phyloP scores from a whole-genome alignment of 2,888 invertebrate genomes.

The Amaurobius ferox region DNA sequence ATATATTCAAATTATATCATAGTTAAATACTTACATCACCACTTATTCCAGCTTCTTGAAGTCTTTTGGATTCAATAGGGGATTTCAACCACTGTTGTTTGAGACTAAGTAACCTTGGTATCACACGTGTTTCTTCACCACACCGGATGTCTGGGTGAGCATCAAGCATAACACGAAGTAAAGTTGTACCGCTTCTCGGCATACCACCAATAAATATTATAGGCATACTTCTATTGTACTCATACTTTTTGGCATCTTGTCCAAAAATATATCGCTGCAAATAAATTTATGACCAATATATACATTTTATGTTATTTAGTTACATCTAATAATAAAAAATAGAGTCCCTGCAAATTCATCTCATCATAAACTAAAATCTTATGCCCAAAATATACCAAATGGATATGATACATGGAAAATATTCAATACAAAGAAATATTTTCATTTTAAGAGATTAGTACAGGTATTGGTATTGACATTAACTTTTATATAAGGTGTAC shows the following conservation, averaged over 20 bases:
- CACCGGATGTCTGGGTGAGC: slow-evolving; percentile 98
- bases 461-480: too few relatives aligned
- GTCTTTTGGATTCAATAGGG: slow-evolving; percentile 91
- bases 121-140: slow-evolving; percentile 97
- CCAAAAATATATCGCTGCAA: slow-evolving; percentile 70
- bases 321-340: too few relatives aligned
- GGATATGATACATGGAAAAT: too few relatives aligned
- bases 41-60: slow-evolving; percentile 95
- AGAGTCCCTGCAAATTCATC: too few relatives aligned
- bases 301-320: too few relatives aligned
- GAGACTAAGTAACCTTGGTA: slow-evolving; percentile 96
- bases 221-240: slow-evolving; percentile 91
- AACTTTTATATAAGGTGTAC: too few relatives aligned
- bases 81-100: slow-evolving; percentile 96
- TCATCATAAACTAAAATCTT: too few relatives aligned
- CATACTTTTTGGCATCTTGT: slow-evolving; percentile 71
- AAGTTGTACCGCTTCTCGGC: slow-evolving; percentile 96
- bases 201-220: slow-evolving; percentile 98
- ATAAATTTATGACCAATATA: too few relatives aligned
- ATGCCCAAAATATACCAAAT: too few relatives aligned
- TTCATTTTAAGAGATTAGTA: too few relatives aligned
- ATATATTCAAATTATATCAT: too few relatives aligned
- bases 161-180: slow-evolving; percentile 98
- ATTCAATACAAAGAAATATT: background rate
- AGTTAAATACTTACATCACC: slow-evolving; percentile 82